Evolutionary conservation across 2,888 invertebrate genomes (phyloP), one percentile per base, ranked within the genome.

Genomic region (Acronicta psi): DNA sequence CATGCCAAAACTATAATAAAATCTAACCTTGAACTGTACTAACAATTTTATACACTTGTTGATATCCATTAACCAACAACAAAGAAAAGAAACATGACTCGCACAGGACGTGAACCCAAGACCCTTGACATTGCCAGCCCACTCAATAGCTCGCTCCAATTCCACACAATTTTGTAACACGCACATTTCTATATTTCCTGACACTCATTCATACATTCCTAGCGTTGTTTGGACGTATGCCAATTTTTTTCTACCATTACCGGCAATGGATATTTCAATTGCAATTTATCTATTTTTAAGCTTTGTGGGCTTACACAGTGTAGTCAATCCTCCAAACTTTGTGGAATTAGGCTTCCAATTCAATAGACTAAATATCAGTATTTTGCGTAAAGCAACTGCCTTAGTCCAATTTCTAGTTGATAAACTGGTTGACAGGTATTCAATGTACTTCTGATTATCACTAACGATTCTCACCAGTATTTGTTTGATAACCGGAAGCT

Each of bases 171-270:
- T 57, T 52, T 37, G 50, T 45, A 18, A 55, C 34, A 58, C 23
- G 17, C 47, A 64, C 47, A 44, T 59, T 69, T 50, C 36, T 49
- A 37, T 52, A 60, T 66, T 68, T 71, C 59, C 47, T 73, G 69
- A 72, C 77, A 76, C 68, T 76, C 80, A 81, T 74, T 77, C 75
- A 80, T 69, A 64, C 69, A 69, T 70, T 69, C 61, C 47, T 44
- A 42, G 63, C 57, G 62, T 63, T 50, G 56, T 62, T 72, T 82
- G 82, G 82, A 52, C 5, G 4, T 1, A 0, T 10, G 80, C 82
- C 83, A 83, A 66, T 1, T 47, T 63, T 75, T 77, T 79, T 74
- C 57, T 23, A 43, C 49, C 62, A 69, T 66, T 59, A 53, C 61
- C 53, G 50, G 62, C 58, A 54, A 52, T 65, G 43, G 45, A 31